These are phyloP conservation scores for Zelostemma sp. DNA, from an alignment of 1,140 invertebrate genomes.

Conservation along the genomic window DNA sequence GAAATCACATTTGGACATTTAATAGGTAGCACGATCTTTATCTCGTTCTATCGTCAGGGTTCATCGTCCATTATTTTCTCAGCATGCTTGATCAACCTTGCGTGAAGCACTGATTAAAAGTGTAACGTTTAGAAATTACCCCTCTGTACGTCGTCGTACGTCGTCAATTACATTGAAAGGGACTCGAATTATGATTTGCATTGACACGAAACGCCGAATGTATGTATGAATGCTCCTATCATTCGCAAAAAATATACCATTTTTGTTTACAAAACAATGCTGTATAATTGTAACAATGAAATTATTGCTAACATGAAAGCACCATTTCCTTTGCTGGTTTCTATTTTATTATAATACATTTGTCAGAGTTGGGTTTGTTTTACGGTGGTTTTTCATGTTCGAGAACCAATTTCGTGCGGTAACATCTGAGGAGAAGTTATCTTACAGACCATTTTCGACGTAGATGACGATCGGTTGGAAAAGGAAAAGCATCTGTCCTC, in stretches of 20 bases:
- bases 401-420: constrained; percentile 46
- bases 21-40: constrained; percentile 24
- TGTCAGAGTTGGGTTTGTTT: constrained; percentile 16
- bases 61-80: constrained; percentile 43
- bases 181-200: constrained; percentile 12
- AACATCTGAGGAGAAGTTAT: constrained; percentile 38
- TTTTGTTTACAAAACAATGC: too few species aligned
- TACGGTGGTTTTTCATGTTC: constrained; percentile 25
- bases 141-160: constrained; percentile 4
- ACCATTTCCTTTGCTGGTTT: neutral
- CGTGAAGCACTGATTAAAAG: constrained; percentile 59
- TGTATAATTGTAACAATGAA: too few species aligned
- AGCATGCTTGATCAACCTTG: constrained; percentile 53
- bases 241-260: too few species aligned
- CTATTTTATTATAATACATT: constrained; percentile 21
- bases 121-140: constrained; percentile 55
- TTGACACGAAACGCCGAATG: neutral
- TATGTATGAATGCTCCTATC: too few species aligned
- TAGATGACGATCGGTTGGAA: constrained; percentile 49
- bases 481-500: constrained; percentile 34
- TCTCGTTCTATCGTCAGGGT: constrained; percentile 31
- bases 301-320: too few species aligned
- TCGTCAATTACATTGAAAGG: constrained; percentile 38
- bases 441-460: constrained; percentile 6
- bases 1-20: constrained; percentile 27